Base-by-base conservation (phyloP, 1,140 invertebrate species). In the Drosophila jambulina region DNA sequence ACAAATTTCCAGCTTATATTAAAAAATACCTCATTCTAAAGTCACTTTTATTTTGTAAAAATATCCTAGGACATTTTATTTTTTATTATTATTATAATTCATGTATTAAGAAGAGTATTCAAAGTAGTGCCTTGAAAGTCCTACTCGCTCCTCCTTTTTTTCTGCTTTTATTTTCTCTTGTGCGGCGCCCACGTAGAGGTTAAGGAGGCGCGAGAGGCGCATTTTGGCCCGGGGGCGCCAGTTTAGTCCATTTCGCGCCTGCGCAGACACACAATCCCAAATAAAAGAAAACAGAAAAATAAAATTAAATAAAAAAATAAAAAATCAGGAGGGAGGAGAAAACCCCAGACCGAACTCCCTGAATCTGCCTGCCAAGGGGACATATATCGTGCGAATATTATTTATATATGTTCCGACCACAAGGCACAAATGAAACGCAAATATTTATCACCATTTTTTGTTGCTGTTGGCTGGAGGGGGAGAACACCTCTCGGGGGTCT, bases 301-400 rank as follows among this genome's bases (percentile, higher is more conserved):
- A 23, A 54, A 23, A 54, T 23, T 36, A 36, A 23, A 53, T 23
- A 53, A 32, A 23, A 54, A 23, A 17, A 4, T 15, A 15, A 51
- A 3, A 23, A 0, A 15, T 7, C 5, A 34, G 5, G 3, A 15
- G 15, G 21, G 4, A 25, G 17, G 0, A n/a, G 15, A 17, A 21
- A 21, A 19, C 8, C 36, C 27, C 64, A 63, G 40, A 63, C 72
- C 58, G 56, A 75, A 65, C 56, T 57, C 42, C 25, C 69, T 42
- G 57, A 53, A 75, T 82, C 85, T 85, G 75, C 86, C 85, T 90
- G 86, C 85, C 81, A 88, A 82, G 78, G 81, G 85, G 85, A 90
- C 85, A 90, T 85, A 90, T 90, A 90, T 90, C 85, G 85, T 90
- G 85, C 85, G 85, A 90, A 90, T 90, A 90, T 90, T 90, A 90